Percentiles rank a stretch among this genome's conserved stretches.
phyloP scores from a whole-genome alignment of 1,140 invertebrate genomes.

The Lepidotrigona ventralis region DNA sequence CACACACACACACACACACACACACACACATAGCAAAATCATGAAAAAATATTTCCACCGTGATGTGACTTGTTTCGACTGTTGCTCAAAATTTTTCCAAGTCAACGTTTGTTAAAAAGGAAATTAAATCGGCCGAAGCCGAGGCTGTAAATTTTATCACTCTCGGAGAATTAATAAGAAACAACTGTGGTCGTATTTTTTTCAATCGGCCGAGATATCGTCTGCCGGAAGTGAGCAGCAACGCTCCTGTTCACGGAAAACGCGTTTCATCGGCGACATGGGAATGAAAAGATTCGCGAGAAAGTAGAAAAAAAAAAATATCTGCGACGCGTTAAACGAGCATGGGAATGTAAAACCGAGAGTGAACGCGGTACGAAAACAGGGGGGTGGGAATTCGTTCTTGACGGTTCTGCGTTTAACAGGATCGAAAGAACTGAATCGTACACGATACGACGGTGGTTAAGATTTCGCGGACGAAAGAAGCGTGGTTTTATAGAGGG shows the following conservation, averaged over 20 bases:
- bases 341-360: too few relatives aligned
- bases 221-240: too few relatives aligned
- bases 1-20: too few relatives aligned
- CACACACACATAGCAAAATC: too few relatives aligned
- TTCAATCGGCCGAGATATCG: background rate
- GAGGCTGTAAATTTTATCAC: background rate
- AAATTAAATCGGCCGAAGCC: background rate
- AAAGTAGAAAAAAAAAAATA: background rate
- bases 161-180: background rate
- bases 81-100: background rate
- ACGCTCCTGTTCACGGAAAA: background rate
- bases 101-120: background rate
- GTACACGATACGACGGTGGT: conserved; percentile 36
- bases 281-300: background rate
- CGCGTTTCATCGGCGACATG: background rate
- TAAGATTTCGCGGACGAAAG: conserved; percentile 13
- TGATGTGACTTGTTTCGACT: too few relatives aligned
- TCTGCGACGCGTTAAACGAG: background rate
- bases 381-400: background rate
- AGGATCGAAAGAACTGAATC: conserved; percentile 28
- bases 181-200: background rate
- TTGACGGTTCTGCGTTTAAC: background rate
- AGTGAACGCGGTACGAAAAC: too few relatives aligned
- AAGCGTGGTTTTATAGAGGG: conserved; percentile 9
- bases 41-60: too few relatives aligned